Base-by-base conservation (phyloP, 2,797 vertebrate genomes). In the Pterois miles region DNA sequence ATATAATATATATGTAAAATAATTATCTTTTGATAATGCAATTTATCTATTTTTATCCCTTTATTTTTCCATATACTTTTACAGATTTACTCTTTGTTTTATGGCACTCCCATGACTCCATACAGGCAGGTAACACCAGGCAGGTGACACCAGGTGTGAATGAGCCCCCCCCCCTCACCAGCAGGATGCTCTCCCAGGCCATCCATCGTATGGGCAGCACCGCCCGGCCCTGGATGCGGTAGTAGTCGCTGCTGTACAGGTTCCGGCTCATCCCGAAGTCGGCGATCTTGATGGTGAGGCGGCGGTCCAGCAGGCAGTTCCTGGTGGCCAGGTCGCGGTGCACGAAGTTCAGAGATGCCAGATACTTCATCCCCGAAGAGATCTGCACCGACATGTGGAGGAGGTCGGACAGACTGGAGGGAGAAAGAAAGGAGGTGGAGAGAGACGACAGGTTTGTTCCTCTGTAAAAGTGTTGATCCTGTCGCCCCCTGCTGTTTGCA, bases 201-300 rank as follows among this genome's bases (percentile, higher is more conserved):
- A 99, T 99, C 98, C 98, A 99, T 22, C 98, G 97, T 65, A 99
- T 99, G 4, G 98, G 98, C 25, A 99, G 96, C 83, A 99, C 98
- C 0, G 98, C 98, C 1, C 98, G 94, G 57, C 98, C 98, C 91
- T 99, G 98, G 94, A 99, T 98, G 74, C 97, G 96, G 92, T 98
- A 99, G 92, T 99, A 99, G 90, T 99, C 98, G 16, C 98, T 97
- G 0, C 97, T 98, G 93, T 99, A 99, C 60, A 99, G 96, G 86
- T 99, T 99, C 6, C 98, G 93, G 93, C 98, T 99, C 98, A 99
- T 99, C 46, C 98, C 98, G 0, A 99, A 99, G 91, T 99, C 98
- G 0, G 98, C 97, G 0, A 99, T 99, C 95, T 99, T 99, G 94
- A 99, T 99, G 92, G 97, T 98, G 88, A 96, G 96, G 83, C 94